Evolutionary conservation across 2,797 vertebrate species (phyloP).

Genomic region (Aphelocoma californica): DNA sequence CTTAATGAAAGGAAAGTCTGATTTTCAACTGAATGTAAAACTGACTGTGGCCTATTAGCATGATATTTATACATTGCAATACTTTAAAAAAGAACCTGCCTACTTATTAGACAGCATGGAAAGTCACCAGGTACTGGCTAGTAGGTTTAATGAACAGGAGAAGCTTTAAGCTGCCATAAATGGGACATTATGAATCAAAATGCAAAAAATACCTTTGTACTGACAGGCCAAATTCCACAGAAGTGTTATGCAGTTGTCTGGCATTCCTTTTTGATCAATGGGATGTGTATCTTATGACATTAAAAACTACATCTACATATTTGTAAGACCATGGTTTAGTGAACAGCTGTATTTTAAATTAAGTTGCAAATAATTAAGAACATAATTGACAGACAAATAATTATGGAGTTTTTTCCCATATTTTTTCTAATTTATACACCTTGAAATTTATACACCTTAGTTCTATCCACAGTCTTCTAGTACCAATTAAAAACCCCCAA

Average conservation of each 20-base stretch:
- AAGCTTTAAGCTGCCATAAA: neutral
- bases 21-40: neutral
- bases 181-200: neutral
- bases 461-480: neutral
- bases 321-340: neutral
- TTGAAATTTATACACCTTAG: neutral
- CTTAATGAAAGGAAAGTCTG: neutral
- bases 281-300: neutral
- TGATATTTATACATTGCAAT: rapidly evolving
- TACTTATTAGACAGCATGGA: neutral
- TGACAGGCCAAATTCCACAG: neutral
- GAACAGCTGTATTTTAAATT: neutral
- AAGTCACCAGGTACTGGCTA: neutral
- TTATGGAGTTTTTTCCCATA: neutral
- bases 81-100: neutral
- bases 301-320: neutral
- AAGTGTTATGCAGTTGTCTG: neutral
- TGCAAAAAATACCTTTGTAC: neutral
- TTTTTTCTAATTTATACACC: neutral
- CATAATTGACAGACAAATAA: neutral
- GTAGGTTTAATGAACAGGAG: neutral
- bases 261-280: neutral
- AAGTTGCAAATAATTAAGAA: neutral
- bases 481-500: neutral
- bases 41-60: neutral